These are phyloP conservation scores for Pangasius larnaudii DNA, from an alignment of 2,797 vertebrate genomes.

Conservation along the genomic window DNA sequence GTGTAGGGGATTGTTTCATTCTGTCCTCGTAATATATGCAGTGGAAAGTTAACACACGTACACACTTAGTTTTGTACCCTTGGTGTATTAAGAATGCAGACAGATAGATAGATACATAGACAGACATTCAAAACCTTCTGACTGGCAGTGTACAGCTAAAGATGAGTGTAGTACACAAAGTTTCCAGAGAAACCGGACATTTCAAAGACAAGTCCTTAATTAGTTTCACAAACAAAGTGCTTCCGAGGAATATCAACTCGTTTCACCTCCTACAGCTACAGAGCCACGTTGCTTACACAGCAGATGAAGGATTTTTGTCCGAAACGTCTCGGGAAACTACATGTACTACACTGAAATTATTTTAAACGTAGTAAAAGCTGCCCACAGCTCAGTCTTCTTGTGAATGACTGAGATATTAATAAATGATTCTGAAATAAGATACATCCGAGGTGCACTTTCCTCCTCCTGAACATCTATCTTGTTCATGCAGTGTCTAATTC, in stretches of 20 bases:
- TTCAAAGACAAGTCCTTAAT: not conserved
- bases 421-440: not conserved
- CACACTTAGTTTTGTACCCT: not conserved
- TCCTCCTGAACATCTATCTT: not conserved
- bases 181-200: not conserved
- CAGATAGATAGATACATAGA: no score
- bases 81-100: not conserved
- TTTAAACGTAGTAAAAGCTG: not conserved
- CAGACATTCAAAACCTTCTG: not conserved
- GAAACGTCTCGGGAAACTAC: not conserved
- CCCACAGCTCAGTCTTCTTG: not conserved
- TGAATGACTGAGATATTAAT: not conserved
- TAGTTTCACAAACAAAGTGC: not conserved
- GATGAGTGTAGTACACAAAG: not conserved
- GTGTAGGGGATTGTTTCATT: not conserved
- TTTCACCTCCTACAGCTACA: not conserved
- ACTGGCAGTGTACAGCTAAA: not conserved
- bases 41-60: not conserved
- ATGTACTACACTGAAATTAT: not conserved
- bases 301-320: not conserved
- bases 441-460: not conserved
- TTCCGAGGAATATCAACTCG: not conserved
- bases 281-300: not conserved
- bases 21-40: not conserved
- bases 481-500: not conserved